Conservation (phyloP, 2,113 vertebrate species). For the Herpetotheres cachinnans region DNA sequence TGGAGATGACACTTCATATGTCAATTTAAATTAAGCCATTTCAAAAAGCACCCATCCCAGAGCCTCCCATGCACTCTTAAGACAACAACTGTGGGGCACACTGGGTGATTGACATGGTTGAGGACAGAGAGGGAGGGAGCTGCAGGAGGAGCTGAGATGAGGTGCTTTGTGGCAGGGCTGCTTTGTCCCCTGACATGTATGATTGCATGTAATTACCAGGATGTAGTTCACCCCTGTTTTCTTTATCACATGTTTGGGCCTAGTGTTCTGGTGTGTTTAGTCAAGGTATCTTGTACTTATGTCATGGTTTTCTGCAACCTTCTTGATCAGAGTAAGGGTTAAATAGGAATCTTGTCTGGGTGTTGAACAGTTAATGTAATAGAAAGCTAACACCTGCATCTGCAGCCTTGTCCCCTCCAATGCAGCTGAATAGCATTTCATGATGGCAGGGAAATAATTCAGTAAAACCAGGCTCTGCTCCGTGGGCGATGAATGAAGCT, state of each 20-base stretch:
- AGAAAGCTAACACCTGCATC: not conserved
- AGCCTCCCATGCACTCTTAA: not conserved
- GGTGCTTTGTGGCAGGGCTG: not conserved
- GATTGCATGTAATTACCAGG: not conserved
- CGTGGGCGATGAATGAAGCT: not conserved
- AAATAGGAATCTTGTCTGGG: not conserved
- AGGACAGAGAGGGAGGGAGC: not conserved
- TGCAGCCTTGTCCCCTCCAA: slow-evolving; percentile 15
- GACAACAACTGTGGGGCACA: not conserved
- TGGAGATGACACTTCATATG: slow-evolving; percentile 25
- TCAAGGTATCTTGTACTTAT: not conserved
- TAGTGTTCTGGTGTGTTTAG: not conserved
- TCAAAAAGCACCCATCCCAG: not conserved
- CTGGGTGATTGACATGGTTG: not conserved
- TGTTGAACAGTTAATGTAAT: slow-evolving; percentile 6
- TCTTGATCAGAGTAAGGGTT: not conserved
- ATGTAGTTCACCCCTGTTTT: not conserved
- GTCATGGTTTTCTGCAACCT: not conserved
- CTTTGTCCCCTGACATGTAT: not conserved
- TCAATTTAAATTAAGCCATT: slow-evolving; percentile 33
- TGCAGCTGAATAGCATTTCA: slow-evolving; percentile 46
- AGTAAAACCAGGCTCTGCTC: slow-evolving; percentile 9
- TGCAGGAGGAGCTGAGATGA: not conserved
- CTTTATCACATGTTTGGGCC: not conserved
- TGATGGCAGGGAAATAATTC: slow-evolving; percentile 45